A percentile compares a stretch with the other conserved stretches of the same genome.
These are phyloP conservation scores for Hippocampus kuda DNA, from an alignment of 2,797 vertebrate genomes.

Conservation along the genomic window DNA sequence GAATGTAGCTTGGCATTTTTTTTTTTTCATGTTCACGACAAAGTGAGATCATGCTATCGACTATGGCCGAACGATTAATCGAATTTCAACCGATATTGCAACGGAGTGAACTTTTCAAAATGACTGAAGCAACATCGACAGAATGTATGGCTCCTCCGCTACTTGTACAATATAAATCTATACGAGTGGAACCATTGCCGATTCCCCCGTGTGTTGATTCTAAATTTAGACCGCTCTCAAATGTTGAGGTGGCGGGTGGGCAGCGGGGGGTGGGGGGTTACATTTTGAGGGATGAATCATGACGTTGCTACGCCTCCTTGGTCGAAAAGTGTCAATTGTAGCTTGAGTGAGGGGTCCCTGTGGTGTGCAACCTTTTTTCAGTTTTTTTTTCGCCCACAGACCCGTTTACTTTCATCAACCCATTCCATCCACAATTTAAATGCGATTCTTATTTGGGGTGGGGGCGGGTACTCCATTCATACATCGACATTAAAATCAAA, in stretches of 20 bases:
- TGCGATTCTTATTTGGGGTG: too few relatives aligned
- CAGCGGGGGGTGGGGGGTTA: neutral
- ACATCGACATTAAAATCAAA: too few relatives aligned
- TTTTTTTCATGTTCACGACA: neutral
- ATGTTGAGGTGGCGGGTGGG: conserved; percentile 10
- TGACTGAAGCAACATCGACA: neutral
- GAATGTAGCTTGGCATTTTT: neutral
- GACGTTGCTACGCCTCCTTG: conserved; percentile 24
- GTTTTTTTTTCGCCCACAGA: too few relatives aligned
- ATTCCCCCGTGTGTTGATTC: conserved; percentile 14
- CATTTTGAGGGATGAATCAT: conserved; percentile 39
- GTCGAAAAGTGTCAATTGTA: conserved; percentile 37
- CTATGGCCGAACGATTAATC: too few relatives aligned
- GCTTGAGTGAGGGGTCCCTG: conserved; percentile 22
- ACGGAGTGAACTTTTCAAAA: neutral
- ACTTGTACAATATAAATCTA: neutral
- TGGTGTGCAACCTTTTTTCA: too few relatives aligned
- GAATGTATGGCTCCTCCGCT: neutral
- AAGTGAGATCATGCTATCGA: neutral
- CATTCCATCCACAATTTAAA: too few relatives aligned
- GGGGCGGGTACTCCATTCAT: too few relatives aligned
- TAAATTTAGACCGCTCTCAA: conserved; percentile 21
- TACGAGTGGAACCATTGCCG: conserved; percentile 1
- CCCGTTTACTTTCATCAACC: too few relatives aligned
- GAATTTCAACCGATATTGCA: too few relatives aligned